Evolutionary conservation across 2,888 invertebrate genomes (phyloP), one percentile per base, ranked within the genome.

Genomic region (Epinotia demarniana): DNA sequence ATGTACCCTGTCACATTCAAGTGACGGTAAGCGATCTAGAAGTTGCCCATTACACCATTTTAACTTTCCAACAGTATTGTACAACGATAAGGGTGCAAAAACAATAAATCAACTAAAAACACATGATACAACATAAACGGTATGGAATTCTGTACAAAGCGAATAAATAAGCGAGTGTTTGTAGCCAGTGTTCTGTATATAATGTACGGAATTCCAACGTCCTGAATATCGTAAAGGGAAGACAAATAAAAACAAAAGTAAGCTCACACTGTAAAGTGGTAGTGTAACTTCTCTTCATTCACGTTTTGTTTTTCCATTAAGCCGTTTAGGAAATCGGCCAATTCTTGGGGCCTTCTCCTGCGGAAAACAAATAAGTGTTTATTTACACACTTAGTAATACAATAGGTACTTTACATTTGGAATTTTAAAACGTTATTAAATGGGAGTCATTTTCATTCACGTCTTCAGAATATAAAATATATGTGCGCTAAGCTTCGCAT

Each of bases 191-290:
- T 46, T 69, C 33, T 23, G 46, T 58, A 46, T 69, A 8, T 27
- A 53, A 78, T 80, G 83, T 84, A 84, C 85, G 85, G 81, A 84
- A 81, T 83, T 83, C 82, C 76, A 78, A 80, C 79, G 85, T 78
- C 79, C 80, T 79, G n/a, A n/a, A n/a, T n/a, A 81, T 67, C 80
- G 76, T 75, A 79, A 77, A 79, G 79, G 77, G 80, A 80, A 67
- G 75, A 58, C 78, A 85, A 86, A 83, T 79, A 82, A 87, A 88
- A 83, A 85, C 89, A 89, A 89, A 89, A 83, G 84, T 83, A 90
- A 89, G 91, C 94, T 94, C 94, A 94, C 94, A 94, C 93, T 93
- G 94, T 91, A 94, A 94, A 94, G 93, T 93, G 92, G 94, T 94
- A 94, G 89, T 89, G 92, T 92, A 94, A 93, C 88, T 92, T 93